A percentile compares a stretch with the other conserved stretches of the same genome.
Evolutionary conservation across 2,797 vertebrate species (phyloP).

Genomic region (Callimico goeldii): DNA sequence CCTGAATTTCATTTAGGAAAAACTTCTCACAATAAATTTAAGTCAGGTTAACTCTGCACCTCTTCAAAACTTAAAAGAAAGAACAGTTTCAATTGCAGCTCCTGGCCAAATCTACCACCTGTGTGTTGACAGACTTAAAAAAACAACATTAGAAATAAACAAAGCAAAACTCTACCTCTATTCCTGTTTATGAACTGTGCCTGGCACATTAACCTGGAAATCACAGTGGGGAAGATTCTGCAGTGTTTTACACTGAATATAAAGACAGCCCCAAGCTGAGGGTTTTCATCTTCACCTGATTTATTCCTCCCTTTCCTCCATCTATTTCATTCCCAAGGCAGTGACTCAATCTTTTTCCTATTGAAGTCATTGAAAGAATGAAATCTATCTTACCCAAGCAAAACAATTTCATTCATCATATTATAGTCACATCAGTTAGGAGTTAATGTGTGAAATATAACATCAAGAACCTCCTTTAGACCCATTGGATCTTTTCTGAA

Average conservation of each 20-base stretch:
- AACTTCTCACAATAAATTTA: conserved; percentile 42
- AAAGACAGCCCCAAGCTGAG: conserved; percentile 59
- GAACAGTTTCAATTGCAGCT: conserved; percentile 14
- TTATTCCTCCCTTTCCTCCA: conserved; percentile 43
- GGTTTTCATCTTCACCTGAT: conserved; percentile 53
- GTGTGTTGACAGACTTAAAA: conserved; percentile 34
- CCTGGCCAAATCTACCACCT: conserved; percentile 49
- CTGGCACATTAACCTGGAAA: conserved; percentile 48
- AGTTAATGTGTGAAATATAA: neutral
- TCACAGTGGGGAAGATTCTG: conserved; percentile 1
- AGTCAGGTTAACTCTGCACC: neutral
- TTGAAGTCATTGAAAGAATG: conserved; percentile 47
- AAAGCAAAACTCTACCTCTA: conserved; percentile 14
- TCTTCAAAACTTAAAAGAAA: conserved; percentile 56
- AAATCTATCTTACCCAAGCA: conserved; percentile 45
- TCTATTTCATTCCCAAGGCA: conserved; percentile 56
- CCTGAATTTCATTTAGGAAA: conserved; percentile 56
- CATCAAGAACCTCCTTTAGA: neutral
- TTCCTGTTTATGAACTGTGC: conserved; percentile 7
- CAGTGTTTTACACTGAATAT: neutral
- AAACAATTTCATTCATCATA: conserved; percentile 46
- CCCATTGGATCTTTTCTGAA: neutral
- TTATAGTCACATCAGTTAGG: neutral
- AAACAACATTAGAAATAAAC: conserved; percentile 52
- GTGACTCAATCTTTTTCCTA: conserved; percentile 50